Evolutionary conservation across 1,140 invertebrate genomes (phyloP), one percentile per base, ranked within the genome.

Genomic region (Oedothorax gibbosus): DNA sequence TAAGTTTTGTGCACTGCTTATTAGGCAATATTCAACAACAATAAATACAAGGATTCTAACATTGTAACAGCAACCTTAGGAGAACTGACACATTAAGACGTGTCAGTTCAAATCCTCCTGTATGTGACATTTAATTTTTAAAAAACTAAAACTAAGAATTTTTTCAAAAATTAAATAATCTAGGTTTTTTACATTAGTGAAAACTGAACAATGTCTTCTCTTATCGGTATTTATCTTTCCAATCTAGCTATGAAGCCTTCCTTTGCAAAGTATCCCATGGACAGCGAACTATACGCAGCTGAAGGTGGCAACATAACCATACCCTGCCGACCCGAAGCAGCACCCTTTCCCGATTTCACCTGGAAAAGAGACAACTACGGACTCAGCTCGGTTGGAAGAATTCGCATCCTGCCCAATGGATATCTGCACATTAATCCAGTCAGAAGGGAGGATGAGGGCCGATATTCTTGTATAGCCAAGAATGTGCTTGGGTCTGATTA

Each of bases 311-410:
- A 98, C 90, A 94, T 96, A 0, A 98, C 97, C 0, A 94, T 99
- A 75, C 92, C 93, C 60, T 99, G 98, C 90, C 94, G 95, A 88
- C 97, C 98, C 0, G 98, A 99, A 91, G 97, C 96, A 20, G 97
- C 97, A 6, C 98, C 98, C 1, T 92, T 92, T 87, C 96, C 98
- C 0, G 93, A 93, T 87, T 97, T 97, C 88, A 92, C 93, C 62
- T 99, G 97, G 97, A 95, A 95, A 88, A 97, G 97, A 90, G 94
- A 99, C 91, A 95, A 95, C 20, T 92, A 98, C 71, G 95, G 90
- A 77, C 89, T 85, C 5, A 78, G 93, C 53, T 95, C 95, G 53
- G 95, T 95, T 4, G 93, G 95, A 88, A 91, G 95, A 88, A 93
- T 88, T 62, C 69, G 92, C 86, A 95, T 98, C 76, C 90, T 95